These are phyloP conservation scores for Ceuthmochares aereus DNA, from an alignment of 2,113 vertebrate genomes.

Conservation along the genomic window DNA sequence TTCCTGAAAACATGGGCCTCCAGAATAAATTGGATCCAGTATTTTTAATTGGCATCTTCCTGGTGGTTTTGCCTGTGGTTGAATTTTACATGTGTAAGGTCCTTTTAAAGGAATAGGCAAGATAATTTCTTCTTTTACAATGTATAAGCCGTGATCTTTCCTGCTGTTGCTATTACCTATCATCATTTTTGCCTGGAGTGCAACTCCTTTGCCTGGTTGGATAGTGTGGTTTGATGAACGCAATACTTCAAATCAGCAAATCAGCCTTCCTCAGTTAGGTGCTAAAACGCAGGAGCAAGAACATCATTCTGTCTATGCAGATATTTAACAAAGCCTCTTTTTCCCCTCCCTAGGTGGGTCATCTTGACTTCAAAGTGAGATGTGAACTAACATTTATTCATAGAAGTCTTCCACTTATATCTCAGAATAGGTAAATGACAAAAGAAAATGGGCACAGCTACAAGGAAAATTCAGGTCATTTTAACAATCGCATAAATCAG, in stretches of 20 bases:
- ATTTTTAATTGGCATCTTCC: conserved; percentile 41
- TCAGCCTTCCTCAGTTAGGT: background rate
- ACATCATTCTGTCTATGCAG: background rate
- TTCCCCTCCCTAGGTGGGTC: background rate
- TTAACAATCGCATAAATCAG: background rate
- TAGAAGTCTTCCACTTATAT: background rate
- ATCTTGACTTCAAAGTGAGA: background rate
- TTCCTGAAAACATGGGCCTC: conserved; percentile 48
- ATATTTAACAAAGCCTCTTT: background rate
- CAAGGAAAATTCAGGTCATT: background rate
- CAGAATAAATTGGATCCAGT: conserved; percentile 37
- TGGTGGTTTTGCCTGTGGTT: background rate
- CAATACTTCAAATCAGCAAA: background rate
- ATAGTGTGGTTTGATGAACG: background rate
- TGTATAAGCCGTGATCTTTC: rapidly evolving
- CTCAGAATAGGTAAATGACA: background rate
- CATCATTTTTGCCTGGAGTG: background rate
- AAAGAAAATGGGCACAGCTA: background rate
- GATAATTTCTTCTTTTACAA: background rate
- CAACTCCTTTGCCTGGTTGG: background rate
- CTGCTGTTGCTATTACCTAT: background rate
- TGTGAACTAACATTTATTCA: background rate
- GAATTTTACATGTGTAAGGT: background rate
- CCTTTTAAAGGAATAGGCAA: background rate
- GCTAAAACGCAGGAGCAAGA: background rate